Evolutionary conservation across 2,888 invertebrate species (phyloP).

Genomic region (Lithophane semibrunnea): DNA sequence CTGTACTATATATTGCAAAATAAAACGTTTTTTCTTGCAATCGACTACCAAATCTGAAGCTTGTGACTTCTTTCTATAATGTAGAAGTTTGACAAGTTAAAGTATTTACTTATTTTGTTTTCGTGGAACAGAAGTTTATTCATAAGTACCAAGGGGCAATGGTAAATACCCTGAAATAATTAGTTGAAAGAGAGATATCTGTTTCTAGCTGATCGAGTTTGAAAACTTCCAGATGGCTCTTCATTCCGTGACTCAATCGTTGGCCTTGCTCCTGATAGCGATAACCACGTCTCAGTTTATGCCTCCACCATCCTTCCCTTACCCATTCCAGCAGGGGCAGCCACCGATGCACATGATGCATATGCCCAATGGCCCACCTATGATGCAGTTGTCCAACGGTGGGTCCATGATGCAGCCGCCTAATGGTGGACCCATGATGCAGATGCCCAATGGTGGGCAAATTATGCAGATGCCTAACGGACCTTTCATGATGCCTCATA

Average conservation of each 20-base stretch:
- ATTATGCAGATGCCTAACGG: conserved; percentile 61
- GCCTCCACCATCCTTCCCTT: conserved; percentile 43
- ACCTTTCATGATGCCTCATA: conserved; percentile 62
- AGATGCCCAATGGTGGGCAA: conserved; percentile 54
- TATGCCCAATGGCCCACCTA: conserved; percentile 38
- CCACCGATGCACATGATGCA: conserved; percentile 38
- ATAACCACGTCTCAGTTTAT: conserved; percentile 49
- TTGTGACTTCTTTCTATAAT: conserved; percentile 39
- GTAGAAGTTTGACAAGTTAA: no score
- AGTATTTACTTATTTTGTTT: not conserved
- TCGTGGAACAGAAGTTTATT: no score
- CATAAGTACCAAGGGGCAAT: not conserved
- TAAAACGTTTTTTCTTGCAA: conserved; percentile 44
- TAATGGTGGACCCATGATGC: conserved; percentile 43
- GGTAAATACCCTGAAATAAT: conserved; percentile 19
- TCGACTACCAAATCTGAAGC: conserved; percentile 17
- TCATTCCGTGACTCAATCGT: conserved; percentile 10
- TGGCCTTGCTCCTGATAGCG: conserved; percentile 38
- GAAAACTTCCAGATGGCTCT: conserved; percentile 50
- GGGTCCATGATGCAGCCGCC: conserved; percentile 58
- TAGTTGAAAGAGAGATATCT: not conserved
- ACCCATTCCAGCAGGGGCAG: conserved; percentile 45
- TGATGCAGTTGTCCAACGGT: conserved; percentile 61
- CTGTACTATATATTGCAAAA: conserved; percentile 55
- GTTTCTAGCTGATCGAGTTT: not conserved